Conservation (phyloP, 2,888 invertebrate genomes). For the Microchrysa polita region DNA sequence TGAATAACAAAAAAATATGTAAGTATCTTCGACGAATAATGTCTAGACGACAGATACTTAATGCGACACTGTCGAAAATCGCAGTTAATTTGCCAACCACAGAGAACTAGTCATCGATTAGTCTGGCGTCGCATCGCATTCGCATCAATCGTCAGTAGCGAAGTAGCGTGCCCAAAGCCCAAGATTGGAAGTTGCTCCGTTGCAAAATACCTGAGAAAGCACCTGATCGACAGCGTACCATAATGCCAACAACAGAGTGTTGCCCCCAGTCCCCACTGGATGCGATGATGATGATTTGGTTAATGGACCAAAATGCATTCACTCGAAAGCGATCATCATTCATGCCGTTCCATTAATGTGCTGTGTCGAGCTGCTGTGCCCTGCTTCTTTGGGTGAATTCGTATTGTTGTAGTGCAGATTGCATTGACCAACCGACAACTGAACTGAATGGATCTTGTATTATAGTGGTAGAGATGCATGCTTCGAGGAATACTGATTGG, state of each 20-base stretch:
- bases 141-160: too few relatives aligned
- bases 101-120: slow-evolving; percentile 33
- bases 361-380: too few relatives aligned
- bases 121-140: slow-evolving; percentile 15
- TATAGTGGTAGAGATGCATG: not conserved
- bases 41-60: slow-evolving; percentile 33
- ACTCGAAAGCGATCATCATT: not conserved
- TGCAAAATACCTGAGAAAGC: slow-evolving; percentile 3
- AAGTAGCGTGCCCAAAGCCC: too few relatives aligned
- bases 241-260: too few relatives aligned
- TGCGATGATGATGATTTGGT: not conserved
- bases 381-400: too few relatives aligned
- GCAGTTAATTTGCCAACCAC: slow-evolving; percentile 22
- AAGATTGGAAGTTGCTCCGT: not conserved
- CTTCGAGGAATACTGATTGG: too few relatives aligned
- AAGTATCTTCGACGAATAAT: slow-evolving; percentile 28
- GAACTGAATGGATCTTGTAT: too few relatives aligned
- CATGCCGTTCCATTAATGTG: too few relatives aligned
- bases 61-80: slow-evolving; percentile 17
- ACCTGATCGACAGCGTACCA: not conserved
- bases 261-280: not conserved
- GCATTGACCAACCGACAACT: not conserved
- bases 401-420: too few relatives aligned
- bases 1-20: not conserved
- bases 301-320: not conserved